Evolutionary conservation across 2,113 vertebrate species (phyloP), one percentile per base, ranked within the genome.

Genomic region (Bufo gargarizans): DNA sequence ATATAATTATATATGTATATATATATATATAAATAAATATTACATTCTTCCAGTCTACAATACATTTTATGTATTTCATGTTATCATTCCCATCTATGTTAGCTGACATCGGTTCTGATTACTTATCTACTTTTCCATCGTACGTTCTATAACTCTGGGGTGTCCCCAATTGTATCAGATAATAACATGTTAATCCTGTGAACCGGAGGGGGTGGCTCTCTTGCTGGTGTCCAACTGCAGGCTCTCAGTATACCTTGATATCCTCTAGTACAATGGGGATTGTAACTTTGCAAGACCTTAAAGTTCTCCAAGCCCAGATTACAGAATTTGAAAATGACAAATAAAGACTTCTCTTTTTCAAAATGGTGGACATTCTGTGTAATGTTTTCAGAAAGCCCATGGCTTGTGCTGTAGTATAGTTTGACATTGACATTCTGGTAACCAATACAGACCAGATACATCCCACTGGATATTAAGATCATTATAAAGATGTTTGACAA

Each of bases 21-120:
- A 92, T 94, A 95, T 88, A 80, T 80, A 80, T 94, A 92, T 94
- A 95, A 94, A 95, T 94, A 94, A 94, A 93, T 93, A 93, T 94
- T 94, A 95, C 92, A 92, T 94, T 94, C 94, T 94, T 92, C 93
- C 91, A 92, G 90, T 94, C 94, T 95, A 94, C 92, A 93, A 91
- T 90, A 92, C 90, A 90, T 93, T 93, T 93, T 94, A 94, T 93
- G 94, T 93, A 92, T 93, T 91, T 50, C 89, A 90, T 92, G 92
- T 93, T 91, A 88, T 93, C 90, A 92, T 0, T 61, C 90, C 90
- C 85, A 81, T 77, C 92, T 91, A 89, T 89, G 84, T 91, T 91
- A 92, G 13, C 53, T 90, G 91, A 89, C 91, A 85, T 81, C 76
- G 89, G 88, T 89, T 53, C 22, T 45, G 55, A 81, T 81, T 58